A percentile compares a stretch with the other conserved stretches of the same genome.
Conservation (phyloP, 2,113 vertebrate genomes). For the Pampusana beccarii region DNA sequence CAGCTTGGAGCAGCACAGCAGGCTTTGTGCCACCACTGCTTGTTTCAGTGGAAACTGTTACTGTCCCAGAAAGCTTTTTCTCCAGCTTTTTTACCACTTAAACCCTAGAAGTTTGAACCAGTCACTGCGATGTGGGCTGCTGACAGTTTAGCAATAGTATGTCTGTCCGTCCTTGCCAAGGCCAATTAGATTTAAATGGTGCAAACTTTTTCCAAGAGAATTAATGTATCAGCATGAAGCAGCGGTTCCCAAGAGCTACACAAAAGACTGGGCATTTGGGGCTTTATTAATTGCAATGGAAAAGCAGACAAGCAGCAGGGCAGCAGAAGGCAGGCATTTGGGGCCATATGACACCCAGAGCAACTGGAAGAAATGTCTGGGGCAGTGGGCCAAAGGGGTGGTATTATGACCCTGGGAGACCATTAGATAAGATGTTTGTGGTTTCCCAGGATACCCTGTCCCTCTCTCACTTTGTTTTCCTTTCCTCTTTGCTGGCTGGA, state of each 20-base stretch:
- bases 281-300: background rate
- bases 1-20: background rate
- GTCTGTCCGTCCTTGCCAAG: background rate
- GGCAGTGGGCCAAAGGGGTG: background rate
- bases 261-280: background rate
- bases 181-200: background rate
- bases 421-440: background rate
- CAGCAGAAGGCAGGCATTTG: background rate
- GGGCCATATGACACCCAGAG: fast-evolving
- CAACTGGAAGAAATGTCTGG: background rate
- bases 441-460: background rate
- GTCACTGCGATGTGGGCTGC: background rate
- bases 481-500: background rate
- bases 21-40: background rate
- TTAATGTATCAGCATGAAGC: background rate
- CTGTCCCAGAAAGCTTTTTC: background rate
- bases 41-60: background rate
- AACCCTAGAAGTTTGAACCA: background rate
- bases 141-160: background rate
- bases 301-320: background rate
- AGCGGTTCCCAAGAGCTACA: background rate
- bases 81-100: background rate
- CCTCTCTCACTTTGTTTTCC: background rate
- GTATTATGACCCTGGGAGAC: background rate
- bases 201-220: constrained; percentile 1